phyloP scores from a whole-genome alignment of 2,888 invertebrate genomes.

The Drosophila lacicola region DNA sequence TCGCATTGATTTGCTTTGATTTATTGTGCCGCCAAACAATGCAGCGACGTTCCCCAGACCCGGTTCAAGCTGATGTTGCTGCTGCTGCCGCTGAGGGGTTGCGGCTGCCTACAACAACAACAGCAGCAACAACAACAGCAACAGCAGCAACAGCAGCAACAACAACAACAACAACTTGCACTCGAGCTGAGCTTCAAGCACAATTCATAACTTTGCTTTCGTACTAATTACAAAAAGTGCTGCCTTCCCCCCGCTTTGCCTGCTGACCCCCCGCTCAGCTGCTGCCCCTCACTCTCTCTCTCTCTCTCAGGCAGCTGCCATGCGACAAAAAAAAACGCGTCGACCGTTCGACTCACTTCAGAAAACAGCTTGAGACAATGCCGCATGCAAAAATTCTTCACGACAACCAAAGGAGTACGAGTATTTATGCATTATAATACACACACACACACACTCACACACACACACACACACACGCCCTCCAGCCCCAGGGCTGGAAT shows the following conservation, averaged over 20 bases:
- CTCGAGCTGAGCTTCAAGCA: constrained; percentile 75
- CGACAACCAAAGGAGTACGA: constrained; percentile 42
- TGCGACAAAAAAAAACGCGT: constrained; percentile 58
- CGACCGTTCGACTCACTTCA: constrained; percentile 74
- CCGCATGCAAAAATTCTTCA: constrained; percentile 71
- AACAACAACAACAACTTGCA: constrained; percentile 52
- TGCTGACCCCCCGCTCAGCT: not conserved
- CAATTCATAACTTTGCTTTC: constrained; percentile 82
- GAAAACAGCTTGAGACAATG: constrained; percentile 81
- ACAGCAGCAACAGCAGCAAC: constrained; percentile 23
- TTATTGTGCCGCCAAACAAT: constrained; percentile 80
- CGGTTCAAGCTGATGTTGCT: constrained; percentile 22
- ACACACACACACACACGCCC: constrained; percentile 16
- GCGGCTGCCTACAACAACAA: constrained; percentile 46
- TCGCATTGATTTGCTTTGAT: constrained; percentile 84
- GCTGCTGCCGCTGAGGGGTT: constrained; percentile 54
- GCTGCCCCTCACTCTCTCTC: not conserved
- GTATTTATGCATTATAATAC: constrained; percentile 64
- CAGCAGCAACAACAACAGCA: constrained; percentile 25
- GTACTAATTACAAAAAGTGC: constrained; percentile 82
- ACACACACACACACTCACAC: constrained; percentile 19
- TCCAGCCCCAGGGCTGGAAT: constrained; percentile 44
- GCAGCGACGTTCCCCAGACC: constrained; percentile 54
- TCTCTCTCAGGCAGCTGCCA: constrained; percentile 56
- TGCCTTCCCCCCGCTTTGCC: constrained; percentile 31